phyloP scores from a whole-genome alignment of 2,113 vertebrate genomes.

The Myrmecobius fasciatus region DNA sequence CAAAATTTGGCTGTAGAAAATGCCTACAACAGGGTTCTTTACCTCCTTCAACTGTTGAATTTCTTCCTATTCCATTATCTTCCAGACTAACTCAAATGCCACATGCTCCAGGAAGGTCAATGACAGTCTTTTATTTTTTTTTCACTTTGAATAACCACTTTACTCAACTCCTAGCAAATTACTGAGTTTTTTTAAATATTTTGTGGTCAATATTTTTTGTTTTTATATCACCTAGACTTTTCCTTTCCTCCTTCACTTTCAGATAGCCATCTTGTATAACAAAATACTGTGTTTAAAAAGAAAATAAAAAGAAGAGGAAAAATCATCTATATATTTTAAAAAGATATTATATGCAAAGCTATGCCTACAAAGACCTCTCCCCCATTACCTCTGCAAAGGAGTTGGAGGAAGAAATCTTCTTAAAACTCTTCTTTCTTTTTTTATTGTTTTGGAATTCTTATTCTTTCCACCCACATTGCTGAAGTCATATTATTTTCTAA shows the following conservation, averaged over 20 bases:
- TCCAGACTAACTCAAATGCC: background rate
- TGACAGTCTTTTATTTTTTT: background rate
- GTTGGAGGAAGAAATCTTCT: background rate
- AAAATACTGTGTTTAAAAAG: background rate
- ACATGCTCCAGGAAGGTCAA: background rate
- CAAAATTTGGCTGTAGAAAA: background rate
- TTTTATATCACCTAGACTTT: background rate
- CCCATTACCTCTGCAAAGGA: background rate
- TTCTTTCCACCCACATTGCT: background rate
- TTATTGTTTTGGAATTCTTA: background rate
- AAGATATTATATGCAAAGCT: background rate
- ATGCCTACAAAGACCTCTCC: background rate
- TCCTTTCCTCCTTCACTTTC: background rate
- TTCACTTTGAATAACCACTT: background rate
- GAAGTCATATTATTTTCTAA: background rate
- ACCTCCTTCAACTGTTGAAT: background rate
- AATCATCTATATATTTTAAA: background rate
- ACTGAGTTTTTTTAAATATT: background rate
- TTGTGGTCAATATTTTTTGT: background rate
- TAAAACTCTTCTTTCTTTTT: background rate
- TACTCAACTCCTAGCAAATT: background rate
- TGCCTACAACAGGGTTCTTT: background rate
- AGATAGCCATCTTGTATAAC: background rate
- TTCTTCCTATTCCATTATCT: background rate
- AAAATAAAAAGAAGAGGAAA: background rate